Conservation (phyloP, 2,113 vertebrate species). For the Brachyistius frenatus region DNA sequence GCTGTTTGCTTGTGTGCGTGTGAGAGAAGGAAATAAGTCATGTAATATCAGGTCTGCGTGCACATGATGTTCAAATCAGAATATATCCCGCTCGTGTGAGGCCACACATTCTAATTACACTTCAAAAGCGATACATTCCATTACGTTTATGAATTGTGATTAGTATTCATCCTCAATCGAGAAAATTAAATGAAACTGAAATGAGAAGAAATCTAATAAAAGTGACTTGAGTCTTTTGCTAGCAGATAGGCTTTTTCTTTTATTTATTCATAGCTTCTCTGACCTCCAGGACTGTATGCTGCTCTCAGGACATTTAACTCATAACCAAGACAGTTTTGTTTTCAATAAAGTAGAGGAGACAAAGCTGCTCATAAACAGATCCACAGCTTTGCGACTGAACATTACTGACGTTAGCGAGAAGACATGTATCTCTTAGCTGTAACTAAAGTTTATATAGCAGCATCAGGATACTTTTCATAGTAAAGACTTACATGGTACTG, state of each 20-base stretch:
- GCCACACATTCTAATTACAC: constrained; percentile 48
- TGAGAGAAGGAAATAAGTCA: constrained; percentile 4
- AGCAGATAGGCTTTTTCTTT: constrained; percentile 30
- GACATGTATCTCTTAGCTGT: constrained; percentile 27
- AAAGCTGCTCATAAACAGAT: constrained; percentile 35
- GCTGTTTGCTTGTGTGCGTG: constrained; percentile 18
- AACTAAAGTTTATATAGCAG: constrained; percentile 45
- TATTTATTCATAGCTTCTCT: constrained; percentile 37
- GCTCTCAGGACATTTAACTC: constrained; percentile 41
- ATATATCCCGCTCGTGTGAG: constrained; percentile 20
- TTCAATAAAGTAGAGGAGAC: constrained; percentile 50
- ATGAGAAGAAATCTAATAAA: constrained; percentile 53
- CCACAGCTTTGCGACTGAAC: constrained; percentile 13
- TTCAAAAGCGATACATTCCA: constrained; percentile 48
- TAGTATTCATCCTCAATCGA: constrained; percentile 32
- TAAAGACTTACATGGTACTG: constrained; percentile 26
- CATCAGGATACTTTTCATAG: neutral
- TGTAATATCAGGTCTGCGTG: constrained; percentile 3
- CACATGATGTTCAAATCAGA: constrained; percentile 18
- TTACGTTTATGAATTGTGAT: constrained; percentile 51
- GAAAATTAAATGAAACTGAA: constrained; percentile 39
- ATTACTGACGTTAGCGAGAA: constrained; percentile 41
- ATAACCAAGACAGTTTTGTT: constrained; percentile 41
- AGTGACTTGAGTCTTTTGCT: constrained; percentile 35
- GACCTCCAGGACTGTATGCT: constrained; percentile 56